Conservation (phyloP, 2,797 vertebrate species). For the Emys orbicularis region DNA sequence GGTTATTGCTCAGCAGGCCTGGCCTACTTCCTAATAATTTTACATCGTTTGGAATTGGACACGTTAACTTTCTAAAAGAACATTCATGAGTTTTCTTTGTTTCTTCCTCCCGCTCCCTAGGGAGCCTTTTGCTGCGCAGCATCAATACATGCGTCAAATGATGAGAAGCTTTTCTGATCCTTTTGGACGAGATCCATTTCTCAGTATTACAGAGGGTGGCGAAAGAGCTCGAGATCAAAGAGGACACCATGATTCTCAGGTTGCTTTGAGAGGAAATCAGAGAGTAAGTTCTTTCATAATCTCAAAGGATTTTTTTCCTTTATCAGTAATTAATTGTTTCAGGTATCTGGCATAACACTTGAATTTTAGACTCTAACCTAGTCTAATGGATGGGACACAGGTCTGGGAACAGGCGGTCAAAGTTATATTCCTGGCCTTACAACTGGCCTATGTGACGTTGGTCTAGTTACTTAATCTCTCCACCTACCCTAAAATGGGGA, state of each 20-base stretch:
- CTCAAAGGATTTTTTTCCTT: neutral
- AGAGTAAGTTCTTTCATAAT: slow-evolving; percentile 83
- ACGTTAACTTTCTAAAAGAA: accelerated
- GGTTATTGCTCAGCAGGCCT: neutral
- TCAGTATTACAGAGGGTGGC: slow-evolving; percentile 82
- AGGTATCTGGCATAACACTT: neutral
- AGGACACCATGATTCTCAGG: slow-evolving; percentile 61
- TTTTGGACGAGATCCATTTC: slow-evolving; percentile 82
- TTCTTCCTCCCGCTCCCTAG: slow-evolving; percentile 69
- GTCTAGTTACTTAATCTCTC: neutral
- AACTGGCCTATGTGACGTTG: neutral
- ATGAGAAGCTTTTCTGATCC: slow-evolving; percentile 91
- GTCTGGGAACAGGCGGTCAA: neutral
- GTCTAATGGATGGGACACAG: neutral
- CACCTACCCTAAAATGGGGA: neutral
- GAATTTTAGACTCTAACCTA: neutral
- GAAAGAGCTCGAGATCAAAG: slow-evolving; percentile 40
- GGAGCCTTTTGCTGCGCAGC: slow-evolving; percentile 89
- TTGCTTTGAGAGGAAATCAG: slow-evolving; percentile 71
- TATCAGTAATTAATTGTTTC: too few relatives aligned
- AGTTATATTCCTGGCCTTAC: neutral
- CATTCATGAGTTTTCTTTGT: neutral
- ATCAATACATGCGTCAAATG: slow-evolving; percentile 87
- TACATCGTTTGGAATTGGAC: accelerated
- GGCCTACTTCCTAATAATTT: accelerated